Conservation (phyloP, 2,113 vertebrate species). For the Ciconia stormi region DNA sequence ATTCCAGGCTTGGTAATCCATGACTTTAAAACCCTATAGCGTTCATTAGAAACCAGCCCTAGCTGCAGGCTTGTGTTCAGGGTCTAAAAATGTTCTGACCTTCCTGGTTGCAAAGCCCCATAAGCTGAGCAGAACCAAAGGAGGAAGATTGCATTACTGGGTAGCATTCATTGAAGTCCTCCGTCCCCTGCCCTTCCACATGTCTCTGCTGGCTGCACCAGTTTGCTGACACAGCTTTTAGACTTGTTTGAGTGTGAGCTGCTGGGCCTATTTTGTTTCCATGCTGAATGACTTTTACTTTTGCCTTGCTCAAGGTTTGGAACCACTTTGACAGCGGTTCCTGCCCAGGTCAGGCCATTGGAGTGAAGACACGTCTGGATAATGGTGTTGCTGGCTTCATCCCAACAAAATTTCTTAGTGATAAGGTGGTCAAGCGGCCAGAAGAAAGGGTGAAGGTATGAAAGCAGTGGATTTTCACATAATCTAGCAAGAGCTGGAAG, state of each 20-base stretch:
- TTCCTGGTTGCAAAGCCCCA: not conserved
- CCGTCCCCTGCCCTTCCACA: not conserved
- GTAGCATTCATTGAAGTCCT: not conserved
- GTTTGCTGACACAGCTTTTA: not conserved
- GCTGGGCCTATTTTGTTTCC: not conserved
- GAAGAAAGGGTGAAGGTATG: constrained; percentile 96
- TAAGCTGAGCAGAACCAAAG: not conserved
- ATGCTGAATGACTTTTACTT: not conserved
- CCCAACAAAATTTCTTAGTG: constrained; percentile 97
- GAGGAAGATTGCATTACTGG: not conserved
- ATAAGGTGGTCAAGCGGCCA: constrained; percentile 96
- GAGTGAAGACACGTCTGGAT: constrained; percentile 92
- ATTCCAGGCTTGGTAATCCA: constrained; percentile 26
- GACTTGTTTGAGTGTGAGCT: not conserved
- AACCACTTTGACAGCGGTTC: constrained; percentile 99
- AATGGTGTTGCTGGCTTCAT: constrained; percentile 97
- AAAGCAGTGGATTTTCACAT: not conserved
- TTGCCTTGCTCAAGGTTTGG: constrained; percentile 85
- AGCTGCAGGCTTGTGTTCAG: not conserved
- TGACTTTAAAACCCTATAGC: not conserved
- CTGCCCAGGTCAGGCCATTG: constrained; percentile 96
- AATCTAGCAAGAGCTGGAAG: not conserved
- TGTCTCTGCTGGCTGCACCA: not conserved
- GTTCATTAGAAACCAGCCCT: not conserved
- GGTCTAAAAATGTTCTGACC: constrained; percentile 7